Conservation (phyloP, 2,888 invertebrate species). For the Macaria liturata region DNA sequence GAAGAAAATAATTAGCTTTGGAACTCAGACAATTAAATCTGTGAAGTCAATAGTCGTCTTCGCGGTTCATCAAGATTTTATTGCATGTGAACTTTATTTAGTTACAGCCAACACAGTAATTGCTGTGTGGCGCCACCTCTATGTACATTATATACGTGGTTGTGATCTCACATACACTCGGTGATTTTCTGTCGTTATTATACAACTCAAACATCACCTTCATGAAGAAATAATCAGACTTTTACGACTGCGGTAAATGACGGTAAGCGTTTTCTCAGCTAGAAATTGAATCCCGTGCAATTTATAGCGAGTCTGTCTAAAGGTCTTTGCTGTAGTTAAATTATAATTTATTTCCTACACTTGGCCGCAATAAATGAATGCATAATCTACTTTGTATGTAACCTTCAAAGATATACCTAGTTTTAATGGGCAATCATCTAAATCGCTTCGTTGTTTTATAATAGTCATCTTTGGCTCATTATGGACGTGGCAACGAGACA, state of each 20-base stretch:
- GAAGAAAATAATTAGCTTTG: constrained; percentile 40
- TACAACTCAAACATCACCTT: too few relatives aligned
- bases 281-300: too few relatives aligned
- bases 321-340: too few relatives aligned
- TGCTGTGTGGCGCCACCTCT: constrained; percentile 58
- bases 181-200: too few relatives aligned
- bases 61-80: constrained; percentile 56
- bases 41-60: constrained; percentile 43
- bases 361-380: background rate
- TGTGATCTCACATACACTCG: background rate
- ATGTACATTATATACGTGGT: constrained; percentile 33
- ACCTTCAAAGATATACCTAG: constrained; percentile 45
- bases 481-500: constrained; percentile 49
- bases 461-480: constrained; percentile 54
- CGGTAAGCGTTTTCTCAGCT: too few relatives aligned
- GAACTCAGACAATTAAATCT: constrained; percentile 46
- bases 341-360: too few relatives aligned
- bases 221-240: too few relatives aligned
- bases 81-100: constrained; percentile 53
- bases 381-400: constrained; percentile 34
- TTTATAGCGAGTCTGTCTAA: too few relatives aligned
- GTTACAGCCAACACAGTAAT: constrained; percentile 50
- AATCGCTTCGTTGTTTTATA: constrained; percentile 59
- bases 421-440: constrained; percentile 51
- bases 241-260: too few relatives aligned